These are phyloP conservation scores for Gibbula magus DNA, from an alignment of 2,888 invertebrate species.

Conservation along the genomic window DNA sequence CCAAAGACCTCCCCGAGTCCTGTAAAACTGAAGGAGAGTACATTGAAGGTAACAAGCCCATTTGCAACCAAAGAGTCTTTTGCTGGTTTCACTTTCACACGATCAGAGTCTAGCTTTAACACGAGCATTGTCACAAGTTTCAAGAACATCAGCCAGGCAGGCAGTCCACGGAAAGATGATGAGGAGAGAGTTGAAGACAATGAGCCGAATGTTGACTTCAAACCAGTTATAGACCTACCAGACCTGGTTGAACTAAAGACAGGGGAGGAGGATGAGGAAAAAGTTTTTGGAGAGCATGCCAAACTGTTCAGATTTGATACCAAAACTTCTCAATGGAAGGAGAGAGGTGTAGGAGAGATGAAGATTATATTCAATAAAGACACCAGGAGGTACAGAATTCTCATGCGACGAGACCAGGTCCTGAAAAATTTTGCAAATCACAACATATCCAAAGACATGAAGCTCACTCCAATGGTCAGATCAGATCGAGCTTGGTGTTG, in stretches of 20 bases:
- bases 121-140: background rate
- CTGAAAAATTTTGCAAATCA: slow-evolving; percentile 96
- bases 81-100: slow-evolving; percentile 57
- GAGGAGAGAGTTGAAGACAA: slow-evolving; percentile 78
- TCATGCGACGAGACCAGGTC: slow-evolving; percentile 93
- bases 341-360: slow-evolving; percentile 89
- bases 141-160: background rate
- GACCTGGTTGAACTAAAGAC: slow-evolving; percentile 84
- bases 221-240: slow-evolving; percentile 89
- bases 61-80: slow-evolving; percentile 56
- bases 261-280: slow-evolving; percentile 90
- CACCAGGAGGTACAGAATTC: slow-evolving; percentile 81
- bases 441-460: slow-evolving; percentile 84
- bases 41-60: slow-evolving; percentile 26
- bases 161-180: slow-evolving; percentile 8
- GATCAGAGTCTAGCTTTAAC: background rate
- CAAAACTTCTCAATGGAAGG: slow-evolving; percentile 91
- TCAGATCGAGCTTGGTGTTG: slow-evolving; percentile 79
- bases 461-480: slow-evolving; percentile 80
- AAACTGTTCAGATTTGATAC: slow-evolving; percentile 87
- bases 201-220: slow-evolving; percentile 79
- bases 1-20: slow-evolving; percentile 28
- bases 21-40: slow-evolving; percentile 35
- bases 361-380: slow-evolving; percentile 81
- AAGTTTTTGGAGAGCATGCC: slow-evolving; percentile 86